Conservation (phyloP, 2,113 vertebrate genomes). For the Zapus hudsonius region DNA sequence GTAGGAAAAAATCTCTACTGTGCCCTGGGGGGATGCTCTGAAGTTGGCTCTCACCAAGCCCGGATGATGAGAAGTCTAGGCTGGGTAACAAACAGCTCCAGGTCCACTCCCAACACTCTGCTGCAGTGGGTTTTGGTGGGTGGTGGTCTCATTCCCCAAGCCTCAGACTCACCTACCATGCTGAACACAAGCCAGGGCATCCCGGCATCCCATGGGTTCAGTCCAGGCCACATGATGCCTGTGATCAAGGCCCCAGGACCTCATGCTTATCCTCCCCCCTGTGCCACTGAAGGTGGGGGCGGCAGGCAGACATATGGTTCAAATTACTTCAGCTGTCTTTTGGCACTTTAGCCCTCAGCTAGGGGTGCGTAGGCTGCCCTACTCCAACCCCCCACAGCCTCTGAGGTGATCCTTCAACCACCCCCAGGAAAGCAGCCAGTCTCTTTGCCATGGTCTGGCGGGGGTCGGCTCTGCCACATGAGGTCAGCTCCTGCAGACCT, state of each 20-base stretch:
- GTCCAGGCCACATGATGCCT: background rate
- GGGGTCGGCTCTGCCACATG: background rate
- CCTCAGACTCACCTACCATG: background rate
- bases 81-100: background rate
- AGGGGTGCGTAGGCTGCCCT: background rate
- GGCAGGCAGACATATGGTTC: constrained; percentile 37
- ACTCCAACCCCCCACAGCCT: background rate
- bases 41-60: background rate
- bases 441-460: background rate
- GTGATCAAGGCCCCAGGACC: background rate
- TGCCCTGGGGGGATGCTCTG: background rate
- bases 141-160: background rate
- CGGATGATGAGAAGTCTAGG: background rate
- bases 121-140: background rate
- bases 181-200: background rate
- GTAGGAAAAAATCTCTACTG: background rate
- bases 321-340: constrained; percentile 37
- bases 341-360: constrained; percentile 31
- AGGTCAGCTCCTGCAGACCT: background rate
- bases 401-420: background rate
- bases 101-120: too few species aligned
- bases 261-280: background rate
- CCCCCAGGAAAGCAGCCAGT: background rate
- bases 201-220: background rate
- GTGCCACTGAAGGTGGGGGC: rapidly evolving